Evolutionary conservation across 2,113 vertebrate species (phyloP), one percentile per base, ranked within the genome.

Genomic region (Peromyscus maniculatus): DNA sequence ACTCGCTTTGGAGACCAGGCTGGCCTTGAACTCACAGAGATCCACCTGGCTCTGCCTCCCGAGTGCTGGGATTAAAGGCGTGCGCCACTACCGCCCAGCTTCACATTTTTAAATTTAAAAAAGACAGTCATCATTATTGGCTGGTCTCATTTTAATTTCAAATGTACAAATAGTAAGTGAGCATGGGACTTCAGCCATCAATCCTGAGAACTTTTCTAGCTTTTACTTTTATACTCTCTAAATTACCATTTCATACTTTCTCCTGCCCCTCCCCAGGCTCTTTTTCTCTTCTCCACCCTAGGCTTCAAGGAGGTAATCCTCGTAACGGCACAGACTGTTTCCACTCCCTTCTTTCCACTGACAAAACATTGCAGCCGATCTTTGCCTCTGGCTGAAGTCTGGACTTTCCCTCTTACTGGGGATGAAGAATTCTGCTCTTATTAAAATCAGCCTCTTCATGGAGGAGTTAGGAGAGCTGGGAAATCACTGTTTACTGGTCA

Each of bases 61-160:
- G 43, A 43, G 43, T 2, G 43, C 43, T 43, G 43, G 43, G 43
- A 43, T 43, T 43, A 43, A 43, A 43, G 43, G 43, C 43, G 3
- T 43, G 43, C 43, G 43, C 43, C 43, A 43, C 43, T 43, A 43
- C 43, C 43, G 43, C 43, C 43, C 4, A 43, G 43, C 43, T 43
- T 49, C 46, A 22, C 3, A 24, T 87, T 87, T 69, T 36, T 52
- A 22, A 66, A 69, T 21, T 49, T 46, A 46, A 31, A 46, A 86
- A 46, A 69, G 26, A 64, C 7, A 66, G 83, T 33, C 39, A 31
- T 46, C n/a, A 33, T 67, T 33, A 62, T 55, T 89, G 57, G 13
- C 66, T 69, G 15, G 21, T 49, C 24, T 94, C 87, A 87, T 13
- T 86, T 91, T 92, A 78, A 89, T 74, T 94, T 84, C 80, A 91